Conservation (phyloP, 2,113 vertebrate species). For the Rhinoderma darwinii region DNA sequence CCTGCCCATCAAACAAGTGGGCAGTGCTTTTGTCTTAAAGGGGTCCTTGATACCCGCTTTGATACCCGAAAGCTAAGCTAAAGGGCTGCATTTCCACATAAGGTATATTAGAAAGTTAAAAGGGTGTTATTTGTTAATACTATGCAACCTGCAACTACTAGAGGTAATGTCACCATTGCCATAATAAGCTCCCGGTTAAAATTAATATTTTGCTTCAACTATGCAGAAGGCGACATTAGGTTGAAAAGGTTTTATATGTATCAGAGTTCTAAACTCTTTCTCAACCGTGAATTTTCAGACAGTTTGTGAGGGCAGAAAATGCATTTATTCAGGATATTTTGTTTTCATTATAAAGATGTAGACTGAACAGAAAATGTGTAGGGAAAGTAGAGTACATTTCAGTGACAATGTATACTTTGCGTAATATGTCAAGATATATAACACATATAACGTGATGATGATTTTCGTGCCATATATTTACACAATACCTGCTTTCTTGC, state of each 20-base stretch:
- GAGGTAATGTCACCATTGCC: not conserved
- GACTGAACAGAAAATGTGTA: not conserved
- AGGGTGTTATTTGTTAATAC: not conserved
- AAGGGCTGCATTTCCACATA: not conserved
- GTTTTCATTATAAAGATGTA: not conserved
- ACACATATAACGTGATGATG: not conserved
- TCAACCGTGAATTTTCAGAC: not conserved
- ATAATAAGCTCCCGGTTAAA: not conserved
- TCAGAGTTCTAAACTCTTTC: not conserved
- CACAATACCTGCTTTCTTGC: not conserved
- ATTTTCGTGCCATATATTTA: not conserved
- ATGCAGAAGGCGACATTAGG: not conserved
- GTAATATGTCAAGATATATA: not conserved
- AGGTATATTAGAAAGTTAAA: not conserved
- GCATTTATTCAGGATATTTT: not conserved
- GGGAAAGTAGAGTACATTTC: not conserved
- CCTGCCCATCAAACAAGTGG: not conserved
- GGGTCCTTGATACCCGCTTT: not conserved
- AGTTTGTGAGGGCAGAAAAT: not conserved
- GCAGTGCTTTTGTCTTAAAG: not conserved
- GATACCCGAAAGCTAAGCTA: not conserved
- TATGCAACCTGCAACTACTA: not conserved
- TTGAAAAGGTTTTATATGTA: not conserved
- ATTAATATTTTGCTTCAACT: not conserved
- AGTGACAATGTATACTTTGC: not conserved